These are phyloP conservation scores for Microtus pennsylvanicus DNA, from an alignment of 2,113 vertebrate genomes.

Conservation along the genomic window DNA sequence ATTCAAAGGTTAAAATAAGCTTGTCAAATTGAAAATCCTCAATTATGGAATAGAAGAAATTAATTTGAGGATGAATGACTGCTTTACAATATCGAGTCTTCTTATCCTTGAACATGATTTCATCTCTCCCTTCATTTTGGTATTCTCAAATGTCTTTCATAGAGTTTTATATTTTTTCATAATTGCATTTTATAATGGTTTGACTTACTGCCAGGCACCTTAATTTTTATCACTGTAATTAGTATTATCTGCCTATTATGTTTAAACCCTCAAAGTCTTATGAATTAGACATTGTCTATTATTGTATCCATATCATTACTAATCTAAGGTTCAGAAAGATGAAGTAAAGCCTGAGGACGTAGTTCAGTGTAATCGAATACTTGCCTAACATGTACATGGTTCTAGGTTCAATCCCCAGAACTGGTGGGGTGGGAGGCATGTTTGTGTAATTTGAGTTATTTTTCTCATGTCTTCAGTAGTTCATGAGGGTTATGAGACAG, in stretches of 20 bases:
- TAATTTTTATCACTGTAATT: background rate
- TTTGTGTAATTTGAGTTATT: background rate
- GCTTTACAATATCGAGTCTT: background rate
- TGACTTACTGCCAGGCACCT: background rate
- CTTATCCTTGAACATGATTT: background rate
- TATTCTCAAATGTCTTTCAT: constrained; percentile 25
- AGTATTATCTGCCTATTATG: background rate
- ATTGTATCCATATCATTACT: background rate
- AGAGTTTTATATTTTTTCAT: constrained; percentile 14
- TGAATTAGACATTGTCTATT: constrained; percentile 44
- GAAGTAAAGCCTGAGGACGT: background rate
- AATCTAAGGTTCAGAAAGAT: background rate
- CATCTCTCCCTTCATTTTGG: background rate
- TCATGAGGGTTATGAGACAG: background rate
- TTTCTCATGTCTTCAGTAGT: background rate
- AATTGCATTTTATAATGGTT: background rate
- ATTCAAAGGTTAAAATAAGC: constrained; percentile 3
- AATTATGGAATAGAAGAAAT: constrained; percentile 8
- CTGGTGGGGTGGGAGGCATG: background rate
- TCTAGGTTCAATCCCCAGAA: background rate
- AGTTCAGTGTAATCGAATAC: background rate
- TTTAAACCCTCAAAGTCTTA: background rate
- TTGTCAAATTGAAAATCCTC: constrained; percentile 6
- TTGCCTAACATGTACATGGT: background rate
- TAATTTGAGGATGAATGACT: constrained; percentile 5